phyloP scores from a whole-genome alignment of 2,113 vertebrate genomes.

The Phyllostomus discolor region DNA sequence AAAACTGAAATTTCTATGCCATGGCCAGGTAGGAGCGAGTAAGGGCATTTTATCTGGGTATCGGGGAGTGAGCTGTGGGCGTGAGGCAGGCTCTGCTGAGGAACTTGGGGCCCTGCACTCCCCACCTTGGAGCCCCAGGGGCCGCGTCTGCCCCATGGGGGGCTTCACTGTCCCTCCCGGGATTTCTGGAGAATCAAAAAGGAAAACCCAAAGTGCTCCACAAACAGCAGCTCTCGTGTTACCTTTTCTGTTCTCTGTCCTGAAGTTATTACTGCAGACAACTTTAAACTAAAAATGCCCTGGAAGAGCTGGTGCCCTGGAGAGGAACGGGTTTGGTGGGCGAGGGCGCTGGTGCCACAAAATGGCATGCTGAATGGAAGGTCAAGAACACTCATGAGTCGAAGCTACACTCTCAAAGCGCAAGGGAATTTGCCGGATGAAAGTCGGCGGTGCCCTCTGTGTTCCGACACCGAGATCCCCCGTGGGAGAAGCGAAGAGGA shows the following conservation, averaged over 20 bases:
- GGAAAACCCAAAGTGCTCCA: not conserved
- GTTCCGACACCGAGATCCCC: constrained; percentile 67
- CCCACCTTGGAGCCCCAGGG: not conserved
- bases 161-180: no score
- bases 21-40: not conserved
- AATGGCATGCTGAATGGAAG: not conserved
- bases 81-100: not conserved
- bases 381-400: not conserved
- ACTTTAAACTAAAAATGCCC: not conserved
- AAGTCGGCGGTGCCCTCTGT: constrained; percentile 49
- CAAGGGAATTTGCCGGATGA: constrained; percentile 64
- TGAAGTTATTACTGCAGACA: not conserved
- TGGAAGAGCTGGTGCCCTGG: rapidly evolving
- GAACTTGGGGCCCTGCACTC: no score
- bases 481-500: constrained; percentile 62
- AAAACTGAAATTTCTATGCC: not conserved
- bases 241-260: not conserved
- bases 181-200: not conserved
- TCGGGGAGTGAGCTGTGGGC: rapidly evolving
- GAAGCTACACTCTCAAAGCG: constrained; percentile 68
- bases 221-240: not conserved
- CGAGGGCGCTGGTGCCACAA: not conserved
- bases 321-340: no score
- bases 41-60: not conserved
- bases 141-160: not conserved